phyloP scores from a whole-genome alignment of 2,888 invertebrate genomes.

The Melanotus villosus region DNA sequence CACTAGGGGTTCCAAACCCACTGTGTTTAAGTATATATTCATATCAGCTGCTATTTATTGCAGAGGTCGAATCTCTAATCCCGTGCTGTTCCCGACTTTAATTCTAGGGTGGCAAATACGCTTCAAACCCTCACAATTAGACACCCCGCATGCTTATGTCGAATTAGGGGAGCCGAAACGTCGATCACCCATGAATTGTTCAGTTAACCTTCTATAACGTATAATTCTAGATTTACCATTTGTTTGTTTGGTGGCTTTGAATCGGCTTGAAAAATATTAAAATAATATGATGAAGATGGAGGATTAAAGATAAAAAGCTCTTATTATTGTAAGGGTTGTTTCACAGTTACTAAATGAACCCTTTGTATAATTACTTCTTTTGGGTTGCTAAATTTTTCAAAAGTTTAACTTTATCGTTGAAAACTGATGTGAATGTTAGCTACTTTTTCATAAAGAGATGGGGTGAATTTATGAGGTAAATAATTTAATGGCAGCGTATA shows the following conservation, averaged over 20 bases:
- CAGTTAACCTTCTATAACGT: slow-evolving; percentile 17
- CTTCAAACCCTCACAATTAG: slow-evolving; percentile 59
- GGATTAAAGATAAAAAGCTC: too few species aligned
- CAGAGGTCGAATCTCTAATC: slow-evolving; percentile 54
- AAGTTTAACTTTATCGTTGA: too few species aligned
- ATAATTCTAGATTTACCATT: not conserved
- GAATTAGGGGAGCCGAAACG: slow-evolving; percentile 34
- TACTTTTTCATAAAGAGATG: too few species aligned
- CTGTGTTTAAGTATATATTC: slow-evolving; percentile 57
- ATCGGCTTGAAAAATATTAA: too few species aligned
- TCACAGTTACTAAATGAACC: too few species aligned
- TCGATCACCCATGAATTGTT: slow-evolving; percentile 12
- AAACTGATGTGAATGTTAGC: too few species aligned
- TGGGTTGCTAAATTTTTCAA: too few species aligned
- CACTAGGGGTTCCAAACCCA: slow-evolving; percentile 33
- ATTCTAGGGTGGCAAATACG: slow-evolving; percentile 60
- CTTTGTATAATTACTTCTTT: too few species aligned
- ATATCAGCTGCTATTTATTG: slow-evolving; percentile 60
- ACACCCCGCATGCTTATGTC: slow-evolving; percentile 54
- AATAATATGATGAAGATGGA: too few species aligned
- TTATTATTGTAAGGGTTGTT: too few species aligned
- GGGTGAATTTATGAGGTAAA: too few species aligned
- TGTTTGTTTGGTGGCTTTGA: not conserved
- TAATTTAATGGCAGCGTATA: too few species aligned
- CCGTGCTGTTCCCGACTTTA: slow-evolving; percentile 59